Conservation (phyloP, 2,888 invertebrate species). For the Parnassius apollo region DNA sequence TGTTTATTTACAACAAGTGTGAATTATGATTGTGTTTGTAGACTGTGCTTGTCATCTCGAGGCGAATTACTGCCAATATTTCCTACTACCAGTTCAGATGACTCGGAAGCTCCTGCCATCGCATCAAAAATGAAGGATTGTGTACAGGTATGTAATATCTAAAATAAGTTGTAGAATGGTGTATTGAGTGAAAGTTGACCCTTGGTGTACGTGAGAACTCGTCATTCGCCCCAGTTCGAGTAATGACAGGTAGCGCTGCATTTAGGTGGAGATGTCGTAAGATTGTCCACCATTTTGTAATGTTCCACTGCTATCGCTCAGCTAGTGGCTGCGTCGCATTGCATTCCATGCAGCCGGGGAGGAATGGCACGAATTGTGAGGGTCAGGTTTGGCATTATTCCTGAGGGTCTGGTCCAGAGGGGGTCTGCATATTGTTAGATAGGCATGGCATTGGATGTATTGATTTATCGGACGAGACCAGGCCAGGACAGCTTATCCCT, state of each 20-base stretch:
- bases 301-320: constrained; percentile 77
- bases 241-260: constrained; percentile 75
- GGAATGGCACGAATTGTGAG: constrained; percentile 72
- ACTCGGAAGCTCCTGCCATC: constrained; percentile 77
- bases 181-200: constrained; percentile 79
- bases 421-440: constrained; percentile 63
- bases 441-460: constrained; percentile 70
- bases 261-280: constrained; percentile 82
- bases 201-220: constrained; percentile 75
- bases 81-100: constrained; percentile 79
- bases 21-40: constrained; percentile 81
- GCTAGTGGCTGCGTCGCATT: constrained; percentile 75
- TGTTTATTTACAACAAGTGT: constrained; percentile 79
- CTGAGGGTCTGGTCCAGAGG: constrained; percentile 72
- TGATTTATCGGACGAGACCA: constrained; percentile 79
- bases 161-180: constrained; percentile 57
- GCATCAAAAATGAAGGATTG: constrained; percentile 84
- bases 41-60: constrained; percentile 83
- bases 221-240: constrained; percentile 77
- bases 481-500: constrained; percentile 72
- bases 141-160: constrained; percentile 82
- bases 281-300: constrained; percentile 82
- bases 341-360: constrained; percentile 75
- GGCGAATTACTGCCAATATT: constrained; percentile 83
- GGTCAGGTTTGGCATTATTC: constrained; percentile 72